Percentiles rank a stretch among this genome's conserved stretches.
These are phyloP conservation scores for Amphipyra tragopoginis DNA, from an alignment of 2,888 invertebrate species.

Conservation along the genomic window DNA sequence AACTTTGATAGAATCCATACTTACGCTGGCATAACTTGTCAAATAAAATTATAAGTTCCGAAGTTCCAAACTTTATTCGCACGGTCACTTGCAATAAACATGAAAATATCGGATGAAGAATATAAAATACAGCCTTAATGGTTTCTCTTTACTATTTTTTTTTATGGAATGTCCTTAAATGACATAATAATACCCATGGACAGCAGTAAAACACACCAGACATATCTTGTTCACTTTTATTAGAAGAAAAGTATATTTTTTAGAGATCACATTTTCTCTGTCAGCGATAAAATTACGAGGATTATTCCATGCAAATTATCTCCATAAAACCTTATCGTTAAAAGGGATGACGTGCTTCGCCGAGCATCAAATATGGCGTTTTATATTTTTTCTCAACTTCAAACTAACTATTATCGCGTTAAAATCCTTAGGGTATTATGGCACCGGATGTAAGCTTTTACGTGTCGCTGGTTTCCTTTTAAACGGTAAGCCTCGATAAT, in stretches of 20 bases:
- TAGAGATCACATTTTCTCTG: conserved; percentile 29
- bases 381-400: conserved; percentile 24
- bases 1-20: too few species aligned
- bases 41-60: too few species aligned
- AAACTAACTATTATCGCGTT: conserved; percentile 24
- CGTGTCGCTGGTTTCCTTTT: conserved; percentile 19
- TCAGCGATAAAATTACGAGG: conserved; percentile 25
- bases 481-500: conserved; percentile 19
- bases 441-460: conserved; percentile 25
- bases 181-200: conserved; percentile 7
- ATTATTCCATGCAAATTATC: conserved; percentile 30
- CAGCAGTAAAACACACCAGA: conserved; percentile 37
- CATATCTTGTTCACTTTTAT: conserved; percentile 31
- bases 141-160: conserved; percentile 14
- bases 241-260: conserved; percentile 12
- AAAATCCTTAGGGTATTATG: conserved; percentile 13
- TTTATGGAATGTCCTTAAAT: conserved; percentile 26
- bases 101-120: not conserved
- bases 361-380: conserved; percentile 13
- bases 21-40: too few species aligned
- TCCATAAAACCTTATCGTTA: conserved; percentile 14
- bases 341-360: conserved; percentile 17
- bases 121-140: conserved; percentile 3
- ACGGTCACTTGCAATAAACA: not conserved
- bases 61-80: too few species aligned